These are phyloP conservation scores for Morpho deidamia DNA, from an alignment of 2,888 invertebrate genomes.

Conservation along the genomic window DNA sequence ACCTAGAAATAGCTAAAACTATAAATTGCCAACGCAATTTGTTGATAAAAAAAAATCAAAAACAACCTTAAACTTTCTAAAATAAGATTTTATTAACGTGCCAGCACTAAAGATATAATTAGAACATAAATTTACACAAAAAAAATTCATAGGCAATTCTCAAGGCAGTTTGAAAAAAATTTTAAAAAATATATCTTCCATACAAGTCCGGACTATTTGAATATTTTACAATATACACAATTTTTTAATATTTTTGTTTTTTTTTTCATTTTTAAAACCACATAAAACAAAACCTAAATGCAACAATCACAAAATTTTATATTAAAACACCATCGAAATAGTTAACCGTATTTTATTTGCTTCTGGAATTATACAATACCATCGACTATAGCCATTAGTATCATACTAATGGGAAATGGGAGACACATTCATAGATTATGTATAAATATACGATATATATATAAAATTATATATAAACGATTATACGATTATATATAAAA, in stretches of 20 bases:
- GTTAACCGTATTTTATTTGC: too few species aligned
- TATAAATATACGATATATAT: too few species aligned
- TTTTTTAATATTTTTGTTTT: neutral
- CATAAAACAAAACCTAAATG: conserved; percentile 19
- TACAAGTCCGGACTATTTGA: neutral
- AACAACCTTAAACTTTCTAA: conserved; percentile 16
- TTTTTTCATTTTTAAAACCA: conserved; percentile 10
- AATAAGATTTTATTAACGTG: conserved; percentile 12
- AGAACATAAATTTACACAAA: conserved; percentile 17
- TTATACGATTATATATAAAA: too few species aligned
- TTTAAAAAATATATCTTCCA: neutral
- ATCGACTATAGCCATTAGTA: too few species aligned
- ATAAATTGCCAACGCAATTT: conserved; percentile 9
- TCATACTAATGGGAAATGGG: too few species aligned
- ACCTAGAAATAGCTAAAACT: conserved; percentile 8
- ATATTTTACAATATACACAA: conserved; percentile 1
- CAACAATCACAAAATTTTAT: conserved; percentile 20
- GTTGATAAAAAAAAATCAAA: conserved; percentile 13
- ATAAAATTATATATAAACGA: too few species aligned
- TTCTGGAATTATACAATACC: too few species aligned
- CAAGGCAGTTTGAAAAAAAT: neutral
- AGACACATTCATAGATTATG: too few species aligned
- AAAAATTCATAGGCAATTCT: conserved; percentile 6
- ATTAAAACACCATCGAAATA: too few species aligned
- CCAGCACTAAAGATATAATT: conserved; percentile 18